Evolutionary conservation across 2,888 invertebrate species (phyloP), one percentile per base, ranked within the genome.

Genomic region (Molanna angustata): DNA sequence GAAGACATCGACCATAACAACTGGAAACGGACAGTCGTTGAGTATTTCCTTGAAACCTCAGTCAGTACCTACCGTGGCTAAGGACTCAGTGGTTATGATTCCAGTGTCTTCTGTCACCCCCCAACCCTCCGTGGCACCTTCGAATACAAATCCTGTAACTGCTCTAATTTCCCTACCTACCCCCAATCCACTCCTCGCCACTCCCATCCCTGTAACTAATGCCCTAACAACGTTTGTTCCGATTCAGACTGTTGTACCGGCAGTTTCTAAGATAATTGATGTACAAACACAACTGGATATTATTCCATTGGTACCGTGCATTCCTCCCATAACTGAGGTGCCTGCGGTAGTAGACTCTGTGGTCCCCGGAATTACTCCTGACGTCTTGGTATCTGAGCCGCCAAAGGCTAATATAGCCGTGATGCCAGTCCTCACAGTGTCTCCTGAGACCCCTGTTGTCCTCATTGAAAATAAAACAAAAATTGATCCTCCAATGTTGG

Each of bases 41-140:
- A 56, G 52, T 40, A 56, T 56, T 40, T 52, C 52, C 19, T n/a
- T 56, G 7, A 56, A 56, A 21, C 51, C 56, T 6, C 49, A 54
- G n/a, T 18, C 54, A 9, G 20, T 22, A 2, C 31, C 22, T 4
- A 52, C 6, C 13, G 14, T 40, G 16, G 21, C 16, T n/a, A 51
- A 51, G 17, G 51, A 51, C 11, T 22, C 45, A 14, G 17, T 32
- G 14, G 37, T 51, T 14, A 49, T 42, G 6, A 21, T 39, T 14
- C 41, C 42, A 4, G 18, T 22, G 13, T n/a, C 35, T 11, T 16
- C 37, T 9, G 21, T 27, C 14, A 48, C 53, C 7, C 42, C 22
- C 2, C 22, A 22, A 21, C 19, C 18, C 3, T 18, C 46, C 17
- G n/a, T 14, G 9, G 11, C 11, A 7, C 27, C 27, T 7, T 27